Conservation (phyloP, 2,888 invertebrate genomes). For the Amphipoea lucens region DNA sequence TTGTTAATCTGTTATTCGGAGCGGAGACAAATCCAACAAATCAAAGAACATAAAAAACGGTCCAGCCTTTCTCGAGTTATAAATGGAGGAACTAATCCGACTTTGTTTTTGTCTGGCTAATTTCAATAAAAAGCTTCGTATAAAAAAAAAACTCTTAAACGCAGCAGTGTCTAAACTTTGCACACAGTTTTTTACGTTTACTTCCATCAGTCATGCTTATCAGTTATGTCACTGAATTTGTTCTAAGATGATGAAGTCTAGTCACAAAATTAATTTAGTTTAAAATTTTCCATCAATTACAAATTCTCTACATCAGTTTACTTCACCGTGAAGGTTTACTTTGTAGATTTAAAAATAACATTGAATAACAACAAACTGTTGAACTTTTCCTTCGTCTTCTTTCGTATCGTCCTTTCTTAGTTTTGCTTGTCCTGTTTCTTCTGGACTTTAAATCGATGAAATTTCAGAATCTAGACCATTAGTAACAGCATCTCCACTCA, state of each 20-base stretch:
- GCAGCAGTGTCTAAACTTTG: constrained; percentile 2
- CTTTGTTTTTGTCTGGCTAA: no score
- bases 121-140: not conserved
- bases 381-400: not conserved
- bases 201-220: constrained; percentile 36
- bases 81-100: no score
- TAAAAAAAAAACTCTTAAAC: not conserved
- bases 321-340: constrained; percentile 42
- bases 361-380: not conserved
- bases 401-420: not conserved
- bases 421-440: not conserved
- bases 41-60: not conserved
- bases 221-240: constrained; percentile 13
- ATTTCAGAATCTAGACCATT: not conserved
- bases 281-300: constrained; percentile 37
- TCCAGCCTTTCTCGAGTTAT: no score
- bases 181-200: not conserved
- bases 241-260: constrained; percentile 12
- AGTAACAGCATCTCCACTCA: not conserved
- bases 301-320: constrained; percentile 18
- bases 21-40: not conserved
- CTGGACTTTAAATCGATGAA: not conserved
- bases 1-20: not conserved
- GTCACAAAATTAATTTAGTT: constrained; percentile 21
- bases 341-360: constrained; percentile 27